Base-by-base conservation (phyloP, 2,888 invertebrate genomes). In the Cotesia congregata region DNA sequence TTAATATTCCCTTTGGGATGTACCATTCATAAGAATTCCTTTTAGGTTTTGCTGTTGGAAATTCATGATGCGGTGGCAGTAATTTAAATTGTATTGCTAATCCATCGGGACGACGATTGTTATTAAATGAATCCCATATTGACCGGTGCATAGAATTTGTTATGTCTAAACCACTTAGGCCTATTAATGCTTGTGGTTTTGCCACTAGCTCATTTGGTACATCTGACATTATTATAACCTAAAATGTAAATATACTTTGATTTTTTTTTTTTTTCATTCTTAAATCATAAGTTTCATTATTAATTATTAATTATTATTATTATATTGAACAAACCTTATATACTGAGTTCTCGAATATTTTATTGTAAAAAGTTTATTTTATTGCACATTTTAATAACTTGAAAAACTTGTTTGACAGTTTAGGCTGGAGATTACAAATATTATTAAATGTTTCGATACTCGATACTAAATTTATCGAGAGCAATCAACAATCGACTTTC, bases 11-110 rank as follows among this genome's bases (percentile, higher is more conserved):
- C 89, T 96, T 96, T 0, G 97, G 97, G 83, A 97, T 95, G 89
- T 98, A 98, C 96, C 97, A 97, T 87, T 98, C 98, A 89, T 98
- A 98, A 0, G 96, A 95, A 85, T 94, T 94, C 81, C 96, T 92
- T 91, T 91, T 96, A 5, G 95, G 95, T 88, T 96, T 96, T 6
- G 95, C 93, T 41, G 94, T 93, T 5, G 97, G 97, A 90, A 97
- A 98, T 85, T 96, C 96, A 90, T 97, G 95, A 50, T 95, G 95
- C 81, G 94, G 93, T 79, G 93, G 93, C 74, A 98, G 92, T 77
- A 96, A 90, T 88, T 95, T 95, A 90, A 97, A 97, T 83, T 94
- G 93, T 77, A 98, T 93, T 0, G 96, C 93, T 67, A 95, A 93
- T 85, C 96, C 93, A 86, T 98, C 97, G 0, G 94, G 91, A 79